Evolutionary conservation across 2,888 invertebrate species (phyloP).

Genomic region (Liopterus haemorrhoidalis): DNA sequence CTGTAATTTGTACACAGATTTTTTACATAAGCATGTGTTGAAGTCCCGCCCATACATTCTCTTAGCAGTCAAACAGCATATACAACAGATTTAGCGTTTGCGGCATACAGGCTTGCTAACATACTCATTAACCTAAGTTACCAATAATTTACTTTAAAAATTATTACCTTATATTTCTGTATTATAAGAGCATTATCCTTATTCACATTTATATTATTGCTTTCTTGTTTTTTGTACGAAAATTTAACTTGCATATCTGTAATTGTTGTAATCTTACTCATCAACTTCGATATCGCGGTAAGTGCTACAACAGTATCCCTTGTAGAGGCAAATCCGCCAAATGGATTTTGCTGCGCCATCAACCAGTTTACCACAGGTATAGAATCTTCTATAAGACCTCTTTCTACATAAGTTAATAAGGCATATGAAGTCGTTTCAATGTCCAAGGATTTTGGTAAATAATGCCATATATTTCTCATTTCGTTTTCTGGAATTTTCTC

Average conservation of each 20-base stretch:
- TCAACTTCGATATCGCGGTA: constrained; percentile 62
- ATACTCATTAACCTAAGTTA: constrained; percentile 7
- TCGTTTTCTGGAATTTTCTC: constrained; percentile 52
- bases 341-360: constrained; percentile 60
- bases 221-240: constrained; percentile 43
- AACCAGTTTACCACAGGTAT: constrained; percentile 69
- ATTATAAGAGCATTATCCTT: constrained; percentile 73
- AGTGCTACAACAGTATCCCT: constrained; percentile 74
- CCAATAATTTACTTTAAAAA: constrained; percentile 32
- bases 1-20: no score
- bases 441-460: constrained; percentile 63
- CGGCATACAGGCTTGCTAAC: no score
- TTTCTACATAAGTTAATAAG: constrained; percentile 62
- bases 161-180: constrained; percentile 67
- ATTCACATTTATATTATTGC: constrained; percentile 62
- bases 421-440: constrained; percentile 88
- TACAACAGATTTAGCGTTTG: no score
- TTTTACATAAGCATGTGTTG: no score
- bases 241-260: constrained; percentile 45
- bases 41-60: no score
- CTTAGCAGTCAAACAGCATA: no score
- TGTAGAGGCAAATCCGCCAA: constrained; percentile 67
- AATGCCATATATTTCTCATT: constrained; percentile 60
- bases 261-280: constrained; percentile 52
- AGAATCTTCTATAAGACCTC: constrained; percentile 47